Evolutionary conservation across 1,140 invertebrate species (phyloP).

Genomic region (Drosophila triauraria): DNA sequence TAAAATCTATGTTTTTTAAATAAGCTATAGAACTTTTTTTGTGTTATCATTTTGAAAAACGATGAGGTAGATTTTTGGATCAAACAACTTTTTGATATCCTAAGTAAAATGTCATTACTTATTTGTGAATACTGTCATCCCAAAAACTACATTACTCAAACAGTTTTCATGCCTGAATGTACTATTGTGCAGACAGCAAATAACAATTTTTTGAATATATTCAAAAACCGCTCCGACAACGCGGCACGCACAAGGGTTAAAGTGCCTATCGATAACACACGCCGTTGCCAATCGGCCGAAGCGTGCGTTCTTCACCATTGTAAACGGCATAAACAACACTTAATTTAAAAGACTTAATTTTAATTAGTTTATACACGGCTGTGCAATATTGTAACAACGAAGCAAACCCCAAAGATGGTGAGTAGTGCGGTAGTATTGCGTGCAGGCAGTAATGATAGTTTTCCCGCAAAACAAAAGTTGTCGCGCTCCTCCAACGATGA

Average conservation of each 20-base stretch:
- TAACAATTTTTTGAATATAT: neutral
- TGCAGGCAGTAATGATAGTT: neutral
- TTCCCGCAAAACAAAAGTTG: constrained; percentile 4
- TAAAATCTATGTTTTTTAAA: neutral
- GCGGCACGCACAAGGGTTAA: constrained; percentile 8
- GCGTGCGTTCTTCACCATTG: constrained; percentile 14
- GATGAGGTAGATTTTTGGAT: no score
- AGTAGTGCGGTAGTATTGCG: neutral
- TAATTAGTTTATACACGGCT: constrained; percentile 3
- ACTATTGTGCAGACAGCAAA: no score
- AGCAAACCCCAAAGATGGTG: constrained; percentile 28
- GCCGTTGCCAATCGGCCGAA: constrained; percentile 7
- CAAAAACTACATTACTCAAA: neutral
- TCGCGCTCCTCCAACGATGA: constrained; percentile 16
- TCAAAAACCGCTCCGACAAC: neutral
- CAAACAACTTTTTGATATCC: no score
- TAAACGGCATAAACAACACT: constrained; percentile 21
- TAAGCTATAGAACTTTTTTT: neutral
- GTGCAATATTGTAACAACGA: neutral
- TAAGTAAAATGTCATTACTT: no score
- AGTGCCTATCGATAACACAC: constrained; percentile 11
- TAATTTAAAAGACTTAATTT: neutral
- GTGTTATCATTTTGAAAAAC: neutral
- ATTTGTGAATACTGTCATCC: no score
- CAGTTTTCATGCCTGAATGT: neutral